Conservation (phyloP, 2,797 vertebrate species). For the Eremophila alpestris region DNA sequence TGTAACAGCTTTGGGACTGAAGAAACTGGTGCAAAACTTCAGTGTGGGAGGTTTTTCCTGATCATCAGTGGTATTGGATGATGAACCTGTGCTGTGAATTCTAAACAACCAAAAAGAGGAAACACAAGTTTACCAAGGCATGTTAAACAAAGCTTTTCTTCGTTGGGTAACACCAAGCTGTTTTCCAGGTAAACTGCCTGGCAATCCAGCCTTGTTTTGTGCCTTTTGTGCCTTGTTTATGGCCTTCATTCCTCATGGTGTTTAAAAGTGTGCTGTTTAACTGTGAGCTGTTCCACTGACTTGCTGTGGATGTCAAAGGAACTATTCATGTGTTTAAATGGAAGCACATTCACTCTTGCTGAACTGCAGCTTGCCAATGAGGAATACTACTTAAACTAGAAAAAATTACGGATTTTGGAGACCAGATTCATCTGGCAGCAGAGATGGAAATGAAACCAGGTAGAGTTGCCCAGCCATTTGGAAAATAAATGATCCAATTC, state of each 20-base stretch:
- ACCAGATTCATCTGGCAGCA: slow-evolving; percentile 50
- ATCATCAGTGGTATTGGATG: not conserved
- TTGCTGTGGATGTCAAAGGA: slow-evolving; percentile 16
- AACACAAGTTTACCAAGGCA: not conserved
- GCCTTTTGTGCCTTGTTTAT: not conserved
- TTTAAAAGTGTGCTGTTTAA: not conserved
- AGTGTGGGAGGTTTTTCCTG: not conserved
- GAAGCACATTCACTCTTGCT: slow-evolving; percentile 6
- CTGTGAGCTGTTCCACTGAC: not conserved
- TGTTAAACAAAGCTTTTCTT: not conserved
- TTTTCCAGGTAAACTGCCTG: slow-evolving; percentile 2
- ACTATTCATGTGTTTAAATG: slow-evolving; percentile 23
- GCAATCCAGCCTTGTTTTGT: not conserved
- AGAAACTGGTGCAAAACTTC: not conserved
- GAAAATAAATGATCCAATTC: slow-evolving; percentile 63
- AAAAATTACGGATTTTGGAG: slow-evolving; percentile 49
- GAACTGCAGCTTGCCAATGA: slow-evolving; percentile 11
- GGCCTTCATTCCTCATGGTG: not conserved
- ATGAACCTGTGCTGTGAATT: not conserved
- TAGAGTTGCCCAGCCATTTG: slow-evolving; percentile 27
- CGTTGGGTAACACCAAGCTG: not conserved
- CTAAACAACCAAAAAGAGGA: not conserved
- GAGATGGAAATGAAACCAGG: slow-evolving; percentile 60
- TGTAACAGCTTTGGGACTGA: not conserved
- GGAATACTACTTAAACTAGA: slow-evolving; percentile 27